Evolutionary conservation across 2,113 vertebrate genomes (phyloP).

Genomic region (Monarcha castaneiventris): DNA sequence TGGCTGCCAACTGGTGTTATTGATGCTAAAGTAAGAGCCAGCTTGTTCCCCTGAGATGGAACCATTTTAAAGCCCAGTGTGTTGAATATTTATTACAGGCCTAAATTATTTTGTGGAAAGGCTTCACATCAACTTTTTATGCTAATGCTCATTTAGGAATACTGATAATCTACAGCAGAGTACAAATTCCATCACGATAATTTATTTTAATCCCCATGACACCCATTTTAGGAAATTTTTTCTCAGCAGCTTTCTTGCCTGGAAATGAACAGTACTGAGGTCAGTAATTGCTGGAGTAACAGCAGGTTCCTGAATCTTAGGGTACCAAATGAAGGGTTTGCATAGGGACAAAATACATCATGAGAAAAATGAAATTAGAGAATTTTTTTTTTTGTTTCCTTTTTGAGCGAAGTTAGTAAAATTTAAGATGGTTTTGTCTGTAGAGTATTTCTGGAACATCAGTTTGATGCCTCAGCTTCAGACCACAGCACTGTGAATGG

Average conservation of each 20-base stretch:
- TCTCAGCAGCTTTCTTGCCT: conserved; percentile 38
- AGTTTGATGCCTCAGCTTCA: background rate
- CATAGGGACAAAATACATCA: background rate
- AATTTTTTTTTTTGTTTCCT: background rate
- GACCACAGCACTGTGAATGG: background rate
- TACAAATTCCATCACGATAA: background rate
- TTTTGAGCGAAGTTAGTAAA: background rate
- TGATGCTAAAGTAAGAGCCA: background rate
- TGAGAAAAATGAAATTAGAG: background rate
- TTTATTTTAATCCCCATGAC: conserved; percentile 29
- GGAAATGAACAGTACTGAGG: conserved; percentile 25
- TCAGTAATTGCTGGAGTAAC: conserved; percentile 55
- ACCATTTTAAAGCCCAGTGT: background rate
- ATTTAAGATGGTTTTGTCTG: background rate
- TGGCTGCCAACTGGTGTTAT: background rate
- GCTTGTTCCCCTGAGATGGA: background rate
- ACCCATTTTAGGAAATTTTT: conserved; percentile 36
- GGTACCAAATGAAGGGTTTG: background rate
- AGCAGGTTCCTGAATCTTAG: conserved; percentile 34
- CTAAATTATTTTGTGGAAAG: background rate
- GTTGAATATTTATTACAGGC: conserved; percentile 22
- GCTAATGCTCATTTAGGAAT: conserved; percentile 24
- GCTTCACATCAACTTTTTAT: conserved; percentile 19
- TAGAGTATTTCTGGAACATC: background rate
- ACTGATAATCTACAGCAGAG: conserved; percentile 16